A percentile compares a stretch with the other conserved stretches of the same genome.
These are phyloP conservation scores for Cololabis saira DNA, from an alignment of 2,113 vertebrate genomes.

Conservation along the genomic window DNA sequence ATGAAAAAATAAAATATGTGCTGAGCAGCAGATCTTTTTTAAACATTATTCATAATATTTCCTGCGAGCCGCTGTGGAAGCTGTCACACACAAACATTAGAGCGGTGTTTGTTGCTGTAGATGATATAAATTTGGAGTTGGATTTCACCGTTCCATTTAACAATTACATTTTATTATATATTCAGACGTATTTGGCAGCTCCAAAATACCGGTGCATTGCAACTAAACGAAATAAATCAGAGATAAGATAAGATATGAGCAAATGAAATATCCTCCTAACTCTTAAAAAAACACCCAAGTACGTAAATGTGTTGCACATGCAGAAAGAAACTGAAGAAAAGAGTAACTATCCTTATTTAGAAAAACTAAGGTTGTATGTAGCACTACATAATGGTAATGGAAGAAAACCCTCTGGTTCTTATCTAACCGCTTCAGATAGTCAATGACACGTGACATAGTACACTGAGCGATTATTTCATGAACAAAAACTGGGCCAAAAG, in stretches of 20 bases:
- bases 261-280: neutral
- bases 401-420: too few relatives aligned
- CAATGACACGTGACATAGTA: too few relatives aligned
- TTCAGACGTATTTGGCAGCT: too few relatives aligned
- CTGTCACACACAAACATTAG: constrained; percentile 1
- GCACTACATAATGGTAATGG: too few relatives aligned
- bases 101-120: neutral
- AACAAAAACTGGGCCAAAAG: too few relatives aligned
- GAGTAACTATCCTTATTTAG: too few relatives aligned
- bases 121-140: neutral
- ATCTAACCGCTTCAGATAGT: too few relatives aligned
- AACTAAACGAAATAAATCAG: neutral
- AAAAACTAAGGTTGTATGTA: too few relatives aligned
- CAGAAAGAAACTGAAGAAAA: too few relatives aligned
- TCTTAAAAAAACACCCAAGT: too few relatives aligned
- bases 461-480: too few relatives aligned
- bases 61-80: neutral
- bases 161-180: neutral
- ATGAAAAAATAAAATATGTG: constrained; percentile 7
- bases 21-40: neutral
- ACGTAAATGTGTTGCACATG: too few relatives aligned
- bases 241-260: neutral
- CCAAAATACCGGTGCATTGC: neutral
- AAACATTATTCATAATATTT: neutral
- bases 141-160: neutral